Evolutionary conservation across 2,797 vertebrate species (phyloP).

Genomic region (Hydrophis major): DNA sequence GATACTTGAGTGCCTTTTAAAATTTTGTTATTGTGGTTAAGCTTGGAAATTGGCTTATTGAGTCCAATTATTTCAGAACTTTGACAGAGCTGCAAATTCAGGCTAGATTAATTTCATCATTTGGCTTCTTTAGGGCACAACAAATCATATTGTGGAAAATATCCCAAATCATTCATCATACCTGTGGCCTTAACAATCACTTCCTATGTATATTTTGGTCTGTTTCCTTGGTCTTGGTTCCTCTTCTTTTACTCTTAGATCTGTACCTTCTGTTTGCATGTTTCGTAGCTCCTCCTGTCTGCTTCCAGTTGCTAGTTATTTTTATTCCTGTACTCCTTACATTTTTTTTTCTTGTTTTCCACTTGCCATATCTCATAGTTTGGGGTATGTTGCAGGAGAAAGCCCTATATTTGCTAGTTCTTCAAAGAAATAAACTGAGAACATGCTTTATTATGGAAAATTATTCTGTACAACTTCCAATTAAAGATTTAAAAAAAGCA

Average conservation of each 20-base stretch:
- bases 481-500: not conserved
- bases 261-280: conserved; percentile 5
- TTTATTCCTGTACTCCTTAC: not conserved
- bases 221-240: conserved; percentile 9
- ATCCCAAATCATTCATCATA: not conserved
- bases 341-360: not conserved
- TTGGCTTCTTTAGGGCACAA: not conserved
- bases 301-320: not conserved
- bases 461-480: not conserved
- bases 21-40: not conserved
- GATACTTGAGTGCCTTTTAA: not conserved
- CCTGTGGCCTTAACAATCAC: not conserved
- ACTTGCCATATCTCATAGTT: not conserved
- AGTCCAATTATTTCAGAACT: not conserved
- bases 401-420: not conserved
- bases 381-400: not conserved
- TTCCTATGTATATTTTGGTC: conserved; percentile 11
- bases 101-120: not conserved
- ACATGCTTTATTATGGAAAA: not conserved
- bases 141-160: not conserved
- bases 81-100: not conserved
- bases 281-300: conserved; percentile 6
- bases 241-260: not conserved
- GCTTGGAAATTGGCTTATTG: not conserved
- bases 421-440: not conserved